Conservation (phyloP, 2,113 vertebrate species). For the Brachyhypopomus occidentalis region DNA sequence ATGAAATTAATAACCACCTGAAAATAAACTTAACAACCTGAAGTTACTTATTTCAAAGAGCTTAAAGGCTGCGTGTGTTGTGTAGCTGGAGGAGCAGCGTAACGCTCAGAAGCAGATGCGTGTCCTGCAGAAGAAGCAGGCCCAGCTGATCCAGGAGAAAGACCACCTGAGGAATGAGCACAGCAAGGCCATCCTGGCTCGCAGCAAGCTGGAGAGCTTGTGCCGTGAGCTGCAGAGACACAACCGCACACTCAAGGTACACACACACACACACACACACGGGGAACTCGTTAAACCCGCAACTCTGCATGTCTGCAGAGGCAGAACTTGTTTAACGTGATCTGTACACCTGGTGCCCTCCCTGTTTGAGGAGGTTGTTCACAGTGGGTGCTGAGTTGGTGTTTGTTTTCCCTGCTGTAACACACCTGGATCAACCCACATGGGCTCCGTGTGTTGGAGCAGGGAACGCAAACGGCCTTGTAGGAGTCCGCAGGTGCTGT, state of each 20-base stretch:
- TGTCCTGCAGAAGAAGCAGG: conserved; percentile 94
- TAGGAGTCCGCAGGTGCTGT: background rate
- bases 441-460: background rate
- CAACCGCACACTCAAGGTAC: conserved; percentile 95
- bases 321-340: too few relatives aligned
- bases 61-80: background rate
- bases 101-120: conserved; percentile 95
- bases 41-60: too few relatives aligned
- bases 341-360: too few relatives aligned
- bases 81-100: conserved; percentile 91
- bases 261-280: background rate
- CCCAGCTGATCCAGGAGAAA: conserved; percentile 92
- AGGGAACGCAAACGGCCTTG: background rate
- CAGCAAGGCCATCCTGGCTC: conserved; percentile 94
- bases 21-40: background rate
- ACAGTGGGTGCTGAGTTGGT: too few relatives aligned
- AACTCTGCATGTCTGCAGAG: too few relatives aligned
- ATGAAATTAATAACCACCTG: background rate
- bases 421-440: too few relatives aligned
- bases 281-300: too few relatives aligned
- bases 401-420: too few relatives aligned
- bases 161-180: conserved; percentile 93
- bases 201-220: conserved; percentile 96
- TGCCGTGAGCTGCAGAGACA: conserved; percentile 95
- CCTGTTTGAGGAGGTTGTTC: too few relatives aligned